phyloP scores from a whole-genome alignment of 1,140 invertebrate species.

The Thrips palmi region DNA sequence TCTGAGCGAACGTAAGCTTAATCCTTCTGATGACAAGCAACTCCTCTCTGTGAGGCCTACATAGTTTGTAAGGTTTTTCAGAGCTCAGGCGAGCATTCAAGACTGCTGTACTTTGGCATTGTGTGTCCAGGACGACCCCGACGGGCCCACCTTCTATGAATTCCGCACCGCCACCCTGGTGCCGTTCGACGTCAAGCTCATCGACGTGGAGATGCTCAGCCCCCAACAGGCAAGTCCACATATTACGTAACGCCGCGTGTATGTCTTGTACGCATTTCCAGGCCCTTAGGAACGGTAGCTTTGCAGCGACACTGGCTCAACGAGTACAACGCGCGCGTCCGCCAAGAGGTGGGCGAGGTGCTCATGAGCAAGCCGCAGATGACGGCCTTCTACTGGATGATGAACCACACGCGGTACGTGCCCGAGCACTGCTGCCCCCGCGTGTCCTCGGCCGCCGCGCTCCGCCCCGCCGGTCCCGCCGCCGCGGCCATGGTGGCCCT shows the following conservation, averaged over 20 bases:
- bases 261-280: background rate
- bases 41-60: no score
- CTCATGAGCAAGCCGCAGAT: constrained; percentile 41
- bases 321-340: constrained; percentile 51
- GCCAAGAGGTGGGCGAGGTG: constrained; percentile 46
- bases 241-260: constrained; percentile 2
- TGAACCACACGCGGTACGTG: constrained; percentile 65
- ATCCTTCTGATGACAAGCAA: no score
- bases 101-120: no score
- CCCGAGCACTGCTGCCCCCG: no score
- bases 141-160: no score
- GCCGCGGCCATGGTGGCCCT: no score
- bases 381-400: constrained; percentile 60
- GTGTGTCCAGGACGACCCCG: constrained; percentile 15
- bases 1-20: no score
- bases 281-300: constrained; percentile 10
- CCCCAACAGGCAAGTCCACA: constrained; percentile 40
- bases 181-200: constrained; percentile 82
- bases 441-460: no score
- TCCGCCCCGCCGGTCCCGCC: no score
- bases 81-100: no score
- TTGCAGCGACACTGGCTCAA: constrained; percentile 58
- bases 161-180: constrained; percentile 77
- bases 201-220: constrained; percentile 59
- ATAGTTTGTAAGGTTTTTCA: no score